These are phyloP conservation scores for Macrosiphum euphorbiae DNA, from an alignment of 2,888 invertebrate genomes.

Conservation along the genomic window DNA sequence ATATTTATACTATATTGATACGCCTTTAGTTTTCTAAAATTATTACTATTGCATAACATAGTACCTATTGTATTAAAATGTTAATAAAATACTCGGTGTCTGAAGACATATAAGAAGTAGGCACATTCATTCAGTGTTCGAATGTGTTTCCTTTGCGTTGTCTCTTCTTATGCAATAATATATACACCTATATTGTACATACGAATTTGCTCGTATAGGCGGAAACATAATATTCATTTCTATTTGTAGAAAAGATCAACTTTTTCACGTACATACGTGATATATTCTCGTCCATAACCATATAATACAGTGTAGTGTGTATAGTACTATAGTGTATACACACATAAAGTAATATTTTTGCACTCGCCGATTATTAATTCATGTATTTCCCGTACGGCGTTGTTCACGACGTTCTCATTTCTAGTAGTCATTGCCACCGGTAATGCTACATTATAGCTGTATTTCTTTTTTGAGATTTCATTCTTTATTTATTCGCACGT, in stretches of 20 bases:
- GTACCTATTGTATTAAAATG: neutral
- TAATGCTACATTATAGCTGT: neutral
- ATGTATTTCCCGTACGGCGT: neutral
- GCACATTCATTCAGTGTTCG: neutral
- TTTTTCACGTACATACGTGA: neutral
- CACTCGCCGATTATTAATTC: neutral
- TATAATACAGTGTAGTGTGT: neutral
- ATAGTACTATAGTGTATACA: neutral
- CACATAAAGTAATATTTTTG: neutral
- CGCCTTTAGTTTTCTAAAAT: neutral
- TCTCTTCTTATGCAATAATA: neutral
- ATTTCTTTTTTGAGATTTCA: neutral
- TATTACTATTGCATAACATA: neutral
- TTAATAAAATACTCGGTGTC: neutral
- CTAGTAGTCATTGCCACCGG: slow-evolving; percentile 16
- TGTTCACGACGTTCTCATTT: slow-evolving; percentile 29
- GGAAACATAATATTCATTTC: neutral
- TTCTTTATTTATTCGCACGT: slow-evolving; percentile 13
- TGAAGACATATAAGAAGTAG: neutral
- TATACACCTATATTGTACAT: neutral
- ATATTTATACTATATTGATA: neutral
- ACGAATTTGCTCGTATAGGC: neutral
- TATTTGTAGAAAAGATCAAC: slow-evolving; percentile 16
- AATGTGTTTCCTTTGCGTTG: neutral
- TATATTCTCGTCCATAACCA: neutral